Evolutionary conservation across 2,113 vertebrate genomes (phyloP).

Genomic region (Hypanus sabinus): DNA sequence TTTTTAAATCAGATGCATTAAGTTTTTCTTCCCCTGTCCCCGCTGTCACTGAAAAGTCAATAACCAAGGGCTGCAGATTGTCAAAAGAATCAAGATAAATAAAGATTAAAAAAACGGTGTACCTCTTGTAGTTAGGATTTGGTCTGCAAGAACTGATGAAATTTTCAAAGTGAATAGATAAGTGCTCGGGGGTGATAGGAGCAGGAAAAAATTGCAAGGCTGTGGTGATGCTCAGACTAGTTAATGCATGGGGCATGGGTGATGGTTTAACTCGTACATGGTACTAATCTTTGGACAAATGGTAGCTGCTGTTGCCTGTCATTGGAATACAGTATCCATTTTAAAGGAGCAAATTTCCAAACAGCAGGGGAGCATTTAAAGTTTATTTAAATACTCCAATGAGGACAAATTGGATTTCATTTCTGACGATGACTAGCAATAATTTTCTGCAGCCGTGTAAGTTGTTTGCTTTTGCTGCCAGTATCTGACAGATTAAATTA

Average conservation of each 20-base stretch:
- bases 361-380: too few relatives aligned
- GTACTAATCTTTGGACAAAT: too few relatives aligned
- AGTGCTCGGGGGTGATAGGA: background rate
- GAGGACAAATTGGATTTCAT: background rate
- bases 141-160: background rate
- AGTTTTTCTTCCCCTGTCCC: too few relatives aligned
- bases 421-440: background rate
- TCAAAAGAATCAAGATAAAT: background rate
- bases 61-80: background rate
- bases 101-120: background rate
- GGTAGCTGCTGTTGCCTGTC: too few relatives aligned
- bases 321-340: too few relatives aligned
- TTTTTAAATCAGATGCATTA: too few relatives aligned
- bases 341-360: too few relatives aligned
- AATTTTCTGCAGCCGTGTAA: background rate
- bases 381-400: too few relatives aligned
- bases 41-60: background rate
- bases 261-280: too few relatives aligned
- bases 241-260: too few relatives aligned
- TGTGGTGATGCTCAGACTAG: too few relatives aligned
- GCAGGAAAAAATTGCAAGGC: background rate
- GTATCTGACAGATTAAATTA: background rate
- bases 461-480: background rate
- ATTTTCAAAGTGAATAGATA: too few relatives aligned
- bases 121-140: background rate